Evolutionary conservation across 2,797 vertebrate genomes (phyloP).

Genomic region (Otus scops): DNA sequence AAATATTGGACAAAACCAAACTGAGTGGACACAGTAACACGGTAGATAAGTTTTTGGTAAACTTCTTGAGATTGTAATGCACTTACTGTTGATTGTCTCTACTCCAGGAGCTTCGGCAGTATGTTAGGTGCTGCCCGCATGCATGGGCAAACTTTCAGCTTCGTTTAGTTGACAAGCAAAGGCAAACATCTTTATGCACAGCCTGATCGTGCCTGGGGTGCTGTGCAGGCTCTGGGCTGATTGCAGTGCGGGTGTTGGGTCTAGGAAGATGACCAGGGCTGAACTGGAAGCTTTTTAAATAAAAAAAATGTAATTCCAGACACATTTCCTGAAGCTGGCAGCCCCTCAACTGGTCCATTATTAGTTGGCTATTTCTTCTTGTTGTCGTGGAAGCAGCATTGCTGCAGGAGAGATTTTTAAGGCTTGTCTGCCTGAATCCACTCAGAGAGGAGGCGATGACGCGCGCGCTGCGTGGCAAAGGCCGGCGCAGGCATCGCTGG

Average conservation of each 20-base stretch:
- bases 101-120: not conserved
- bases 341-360: not conserved
- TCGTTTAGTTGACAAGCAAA: not conserved
- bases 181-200: not conserved
- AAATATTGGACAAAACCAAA: not conserved
- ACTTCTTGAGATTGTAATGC: not conserved
- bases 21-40: not conserved
- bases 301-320: not conserved
- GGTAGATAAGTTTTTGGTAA: not conserved
- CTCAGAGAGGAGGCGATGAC: accelerated
- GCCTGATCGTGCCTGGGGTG: accelerated
- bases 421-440: not conserved
- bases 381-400: not conserved
- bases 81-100: not conserved
- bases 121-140: not conserved
- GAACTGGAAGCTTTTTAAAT: not conserved
- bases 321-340: not conserved
- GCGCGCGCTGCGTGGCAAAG: accelerated
- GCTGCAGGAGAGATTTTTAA: not conserved
- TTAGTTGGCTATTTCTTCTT: not conserved
- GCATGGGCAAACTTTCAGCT: not conserved
- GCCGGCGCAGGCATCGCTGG: accelerated
- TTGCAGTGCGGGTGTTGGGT: not conserved
- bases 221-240: not conserved
- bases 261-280: not conserved